Base-by-base conservation (phyloP, 2,113 vertebrate genomes). In the Lepus europaeus region DNA sequence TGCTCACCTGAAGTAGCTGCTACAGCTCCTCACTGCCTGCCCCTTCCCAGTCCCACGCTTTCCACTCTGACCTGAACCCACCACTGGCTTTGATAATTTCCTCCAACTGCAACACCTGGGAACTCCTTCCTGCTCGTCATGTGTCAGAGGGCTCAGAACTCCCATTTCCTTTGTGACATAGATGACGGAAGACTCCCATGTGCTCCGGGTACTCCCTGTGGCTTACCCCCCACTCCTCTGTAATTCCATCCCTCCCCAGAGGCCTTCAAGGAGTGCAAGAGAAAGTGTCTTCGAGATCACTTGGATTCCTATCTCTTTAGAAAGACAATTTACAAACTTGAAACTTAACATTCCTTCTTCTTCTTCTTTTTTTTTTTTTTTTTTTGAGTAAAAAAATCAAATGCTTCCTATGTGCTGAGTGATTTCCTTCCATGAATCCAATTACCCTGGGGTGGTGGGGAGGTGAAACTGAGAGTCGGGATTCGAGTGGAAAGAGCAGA, bases 401-500 rank as follows among this genome's bases (percentile, higher is more conserved):
- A 68, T 5, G 49, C 63, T 76, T 80, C 49, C 31, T 59, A 1
- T 4, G 9, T 45, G 27, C 51, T 17, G 69, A 45, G 11, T 10
- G 31, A 39, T 72, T 88, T 72, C 56, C 23, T 36, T 92, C 33
- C 29, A 25, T 0, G n/a, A 89, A 87, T 68, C 49, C 49, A 76
- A 0, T 13, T 76, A 79, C 31, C 10, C 59, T 27, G 23, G 8
- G 2, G 1, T 13, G 70, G 84, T 7, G 69, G 92, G 51, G 22
- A 23, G 39, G 79, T 64, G 93, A 82, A 68, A 87, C 56, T 22
- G 56, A 95, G 72, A 89, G 19, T 33, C 5, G 12, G 49, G 76
- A 78, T 79, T 61, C 74, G 78, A 87, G 53, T 27, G 64, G 56
- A 87, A 91, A 85, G 73, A 85, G 81, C 3, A 29, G 66, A 70